Evolutionary conservation across 2,888 invertebrate genomes (phyloP), one percentile per base, ranked within the genome.

Genomic region (Portevinia maculata): DNA sequence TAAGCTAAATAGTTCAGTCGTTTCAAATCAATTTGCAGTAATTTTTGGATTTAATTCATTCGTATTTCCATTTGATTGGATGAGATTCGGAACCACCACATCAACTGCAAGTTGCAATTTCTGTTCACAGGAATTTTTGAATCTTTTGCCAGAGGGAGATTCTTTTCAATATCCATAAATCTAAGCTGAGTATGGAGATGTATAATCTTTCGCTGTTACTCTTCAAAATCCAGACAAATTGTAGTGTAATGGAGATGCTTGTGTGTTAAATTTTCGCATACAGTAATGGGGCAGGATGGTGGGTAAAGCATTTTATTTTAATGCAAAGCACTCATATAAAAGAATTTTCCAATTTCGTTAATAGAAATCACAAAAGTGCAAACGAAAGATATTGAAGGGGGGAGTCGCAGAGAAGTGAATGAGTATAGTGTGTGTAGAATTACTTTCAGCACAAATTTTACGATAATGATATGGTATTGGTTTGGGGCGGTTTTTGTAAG

Each of bases 291-390:
- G 3, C 21, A 15, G 44, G 46, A 37, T 15, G 9, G 3, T 8
- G 70, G 9, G 64, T n/a, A 30, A 24, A 46, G 39, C 37, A 65
- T 46, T 76, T 53, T 17, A 71, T 65, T 76, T 71, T 32, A 83
- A 71, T 70, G 46, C 75, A 76, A 83, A 83, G 53, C 53, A 30
- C 48, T 76, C 71, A 71, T 78, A 78, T 67, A 53, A 81, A 70
- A 78, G 65, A 73, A 67, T 76, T 83, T 83, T 83, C 59, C 83
- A 83, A 83, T 83, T 83, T 83, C 59, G 78, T 83, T 83, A 83
- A 83, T 83, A 83, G 83, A 83, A 83, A 83, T 78, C 71, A 71
- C 55, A 78, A 83, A 83, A 71, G 71, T 83, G 78, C 67, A 78
- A 78, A 83, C 37, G 55, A 71, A 28, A 13, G 64, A 15, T 46